Conservation (phyloP, 2,888 invertebrate species). For the Actias luna region DNA sequence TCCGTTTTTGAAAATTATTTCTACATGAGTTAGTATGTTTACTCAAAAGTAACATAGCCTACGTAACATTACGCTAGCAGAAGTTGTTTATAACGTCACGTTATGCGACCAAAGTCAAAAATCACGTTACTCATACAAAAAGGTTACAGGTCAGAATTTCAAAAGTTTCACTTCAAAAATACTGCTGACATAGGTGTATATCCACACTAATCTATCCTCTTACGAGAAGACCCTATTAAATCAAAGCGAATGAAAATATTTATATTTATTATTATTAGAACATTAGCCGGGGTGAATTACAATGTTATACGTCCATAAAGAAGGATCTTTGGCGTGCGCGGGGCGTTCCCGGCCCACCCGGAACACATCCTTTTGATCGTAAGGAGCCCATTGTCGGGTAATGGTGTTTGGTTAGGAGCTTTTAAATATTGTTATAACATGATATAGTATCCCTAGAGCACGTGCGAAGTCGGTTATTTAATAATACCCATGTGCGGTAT, state of each 20-base stretch:
- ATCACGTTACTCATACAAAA: too few relatives aligned
- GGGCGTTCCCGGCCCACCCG: constrained; percentile 57
- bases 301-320: constrained; percentile 66
- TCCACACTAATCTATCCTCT: not conserved
- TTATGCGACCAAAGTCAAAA: too few relatives aligned
- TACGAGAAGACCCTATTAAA: constrained; percentile 53
- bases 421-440: constrained; percentile 9
- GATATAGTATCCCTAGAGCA: not conserved
- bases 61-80: too few relatives aligned
- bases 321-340: constrained; percentile 43
- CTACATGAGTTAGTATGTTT: too few relatives aligned
- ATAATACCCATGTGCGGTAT: not conserved
- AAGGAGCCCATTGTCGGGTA: not conserved
- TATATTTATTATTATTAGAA: constrained; percentile 71
- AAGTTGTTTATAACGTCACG: too few relatives aligned
- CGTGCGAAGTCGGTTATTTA: constrained; percentile 2
- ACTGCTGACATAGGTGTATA: too few relatives aligned
- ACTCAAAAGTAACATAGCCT: too few relatives aligned
- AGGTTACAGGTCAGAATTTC: too few relatives aligned
- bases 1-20: too few relatives aligned
- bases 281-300: constrained; percentile 70
- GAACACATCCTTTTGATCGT: constrained; percentile 24
- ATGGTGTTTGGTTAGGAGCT: not conserved
- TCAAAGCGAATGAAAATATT: constrained; percentile 72
- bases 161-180: too few relatives aligned